Evolutionary conservation across 1,140 invertebrate genomes (phyloP).

Genomic region (Phymastichus coffea): DNA sequence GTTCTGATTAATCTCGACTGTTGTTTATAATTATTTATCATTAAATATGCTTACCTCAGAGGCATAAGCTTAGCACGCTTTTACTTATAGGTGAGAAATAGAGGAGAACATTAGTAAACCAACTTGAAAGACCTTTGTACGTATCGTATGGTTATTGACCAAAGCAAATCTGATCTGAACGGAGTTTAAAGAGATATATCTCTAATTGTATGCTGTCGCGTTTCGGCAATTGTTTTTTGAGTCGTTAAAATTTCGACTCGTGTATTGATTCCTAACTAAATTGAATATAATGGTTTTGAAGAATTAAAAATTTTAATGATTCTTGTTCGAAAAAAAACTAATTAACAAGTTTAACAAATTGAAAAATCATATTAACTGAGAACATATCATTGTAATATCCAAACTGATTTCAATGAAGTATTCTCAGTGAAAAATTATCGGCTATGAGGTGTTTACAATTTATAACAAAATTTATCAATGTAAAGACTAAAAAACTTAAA

Average conservation of each 20-base stretch:
- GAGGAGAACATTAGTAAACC: slow-evolving; percentile 14
- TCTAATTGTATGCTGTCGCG: slow-evolving; percentile 11
- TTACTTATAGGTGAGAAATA: background rate
- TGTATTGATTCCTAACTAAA: slow-evolving; percentile 16
- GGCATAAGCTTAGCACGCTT: slow-evolving; percentile 10
- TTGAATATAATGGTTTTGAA: slow-evolving; percentile 13
- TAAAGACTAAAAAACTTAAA: slow-evolving; percentile 22
- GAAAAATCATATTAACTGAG: slow-evolving; percentile 3
- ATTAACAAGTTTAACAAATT: slow-evolving; percentile 6
- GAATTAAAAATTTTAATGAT: slow-evolving; percentile 5
- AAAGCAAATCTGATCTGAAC: slow-evolving; percentile 26
- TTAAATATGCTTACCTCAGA: background rate
- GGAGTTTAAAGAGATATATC: slow-evolving; percentile 5
- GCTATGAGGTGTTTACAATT: slow-evolving; percentile 4
- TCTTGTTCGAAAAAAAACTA: slow-evolving; percentile 1
- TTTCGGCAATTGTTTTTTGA: background rate
- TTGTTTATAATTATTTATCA: slow-evolving; percentile 13
- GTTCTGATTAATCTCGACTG: too few species aligned
- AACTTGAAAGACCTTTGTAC: slow-evolving; percentile 20
- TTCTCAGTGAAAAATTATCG: background rate
- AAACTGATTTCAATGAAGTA: background rate
- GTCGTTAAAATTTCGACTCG: slow-evolving; percentile 5
- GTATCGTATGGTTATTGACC: slow-evolving; percentile 11
- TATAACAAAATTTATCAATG: slow-evolving; percentile 15
- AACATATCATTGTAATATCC: background rate